phyloP scores from a whole-genome alignment of 2,797 vertebrate species.

The Danio jaintianensis region DNA sequence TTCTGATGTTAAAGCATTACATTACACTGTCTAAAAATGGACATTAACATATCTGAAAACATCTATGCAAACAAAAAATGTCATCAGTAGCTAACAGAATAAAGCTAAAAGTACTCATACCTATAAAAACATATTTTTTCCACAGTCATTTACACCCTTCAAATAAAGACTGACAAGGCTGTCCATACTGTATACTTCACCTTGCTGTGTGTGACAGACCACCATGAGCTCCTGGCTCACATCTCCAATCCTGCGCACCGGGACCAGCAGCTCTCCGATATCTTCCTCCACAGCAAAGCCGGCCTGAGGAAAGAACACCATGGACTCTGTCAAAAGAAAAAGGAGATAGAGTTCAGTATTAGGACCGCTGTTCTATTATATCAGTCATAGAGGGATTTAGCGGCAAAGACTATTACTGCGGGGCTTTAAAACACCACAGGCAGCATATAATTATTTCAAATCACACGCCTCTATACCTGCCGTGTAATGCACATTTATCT shows the following conservation, averaged over 20 bases:
- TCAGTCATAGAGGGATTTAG: conserved; percentile 37
- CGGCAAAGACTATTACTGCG: conserved; percentile 16
- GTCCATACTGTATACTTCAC: conserved; percentile 69
- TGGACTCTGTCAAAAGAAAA: conserved; percentile 79
- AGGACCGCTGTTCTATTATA: conserved; percentile 24
- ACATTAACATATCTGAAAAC: too few species aligned
- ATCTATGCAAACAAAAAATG: too few species aligned
- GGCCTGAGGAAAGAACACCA: conserved; percentile 88
- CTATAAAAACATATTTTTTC: too few species aligned
- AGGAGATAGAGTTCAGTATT: conserved; percentile 39
- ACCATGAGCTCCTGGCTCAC: conserved; percentile 92
- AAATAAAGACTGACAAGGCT: not conserved
- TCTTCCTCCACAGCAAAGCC: conserved; percentile 86
- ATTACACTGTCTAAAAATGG: too few species aligned
- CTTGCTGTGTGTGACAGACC: conserved; percentile 92
- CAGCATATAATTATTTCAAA: conserved; percentile 45
- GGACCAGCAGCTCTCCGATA: conserved; percentile 89
- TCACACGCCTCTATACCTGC: conserved; percentile 12
- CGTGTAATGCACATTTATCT: conserved; percentile 29
- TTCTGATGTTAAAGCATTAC: too few species aligned
- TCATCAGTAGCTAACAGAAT: too few species aligned
- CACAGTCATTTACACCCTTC: too few species aligned
- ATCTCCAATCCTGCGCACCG: conserved; percentile 90
- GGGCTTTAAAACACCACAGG: conserved; percentile 32
- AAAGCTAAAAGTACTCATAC: too few species aligned